phyloP scores from a whole-genome alignment of 2,113 vertebrate genomes.

The Dermatemys mawii region DNA sequence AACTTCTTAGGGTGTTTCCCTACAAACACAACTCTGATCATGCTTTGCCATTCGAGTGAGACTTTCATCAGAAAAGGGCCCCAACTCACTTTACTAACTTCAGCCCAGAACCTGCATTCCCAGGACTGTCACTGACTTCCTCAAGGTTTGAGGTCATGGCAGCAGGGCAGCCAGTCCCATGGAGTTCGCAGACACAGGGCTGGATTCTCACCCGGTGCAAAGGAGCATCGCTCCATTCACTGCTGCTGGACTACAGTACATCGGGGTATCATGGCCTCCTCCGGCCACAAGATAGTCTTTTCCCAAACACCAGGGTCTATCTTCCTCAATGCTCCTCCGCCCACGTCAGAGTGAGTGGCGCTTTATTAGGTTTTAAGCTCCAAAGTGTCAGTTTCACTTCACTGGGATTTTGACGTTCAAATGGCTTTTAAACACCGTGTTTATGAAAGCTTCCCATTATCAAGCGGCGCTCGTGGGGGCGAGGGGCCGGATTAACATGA shows the following conservation, averaged over 20 bases:
- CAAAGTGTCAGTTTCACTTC: not conserved
- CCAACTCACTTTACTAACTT: not conserved
- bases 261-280: not conserved
- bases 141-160: not conserved
- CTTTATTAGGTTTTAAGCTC: not conserved
- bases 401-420: not conserved
- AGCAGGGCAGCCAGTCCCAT: not conserved
- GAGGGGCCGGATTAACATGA: not conserved
- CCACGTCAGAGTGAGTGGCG: accelerated
- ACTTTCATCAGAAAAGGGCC: not conserved
- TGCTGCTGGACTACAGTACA: not conserved
- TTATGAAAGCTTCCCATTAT: not conserved
- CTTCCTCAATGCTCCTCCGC: not conserved
- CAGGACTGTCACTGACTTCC: not conserved
- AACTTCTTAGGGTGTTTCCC: not conserved
- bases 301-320: not conserved
- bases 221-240: not conserved
- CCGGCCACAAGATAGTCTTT: not conserved
- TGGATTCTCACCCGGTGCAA: not conserved
- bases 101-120: not conserved
- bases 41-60: not conserved
- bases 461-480: accelerated
- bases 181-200: not conserved
- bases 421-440: not conserved
- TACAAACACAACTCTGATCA: not conserved